A percentile compares a stretch with the other conserved stretches of the same genome.
phyloP scores from a whole-genome alignment of 2,888 invertebrate species.

The Nemotelus nigrinus region DNA sequence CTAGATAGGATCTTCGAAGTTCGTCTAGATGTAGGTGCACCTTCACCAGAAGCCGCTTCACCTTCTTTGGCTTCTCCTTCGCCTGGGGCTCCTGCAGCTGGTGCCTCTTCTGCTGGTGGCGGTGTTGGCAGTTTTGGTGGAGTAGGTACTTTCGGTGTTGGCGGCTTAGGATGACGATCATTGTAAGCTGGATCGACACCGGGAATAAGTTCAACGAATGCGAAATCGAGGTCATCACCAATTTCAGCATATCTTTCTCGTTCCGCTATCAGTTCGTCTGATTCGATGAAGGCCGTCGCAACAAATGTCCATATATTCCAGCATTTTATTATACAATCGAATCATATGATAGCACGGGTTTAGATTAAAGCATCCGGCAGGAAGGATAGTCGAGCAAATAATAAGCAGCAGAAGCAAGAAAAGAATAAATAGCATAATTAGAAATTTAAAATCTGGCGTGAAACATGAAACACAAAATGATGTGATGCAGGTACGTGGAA shows the following conservation, averaged over 20 bases:
- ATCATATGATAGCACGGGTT: too few relatives aligned
- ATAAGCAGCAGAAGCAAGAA: too few relatives aligned
- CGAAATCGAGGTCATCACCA: slow-evolving; percentile 92
- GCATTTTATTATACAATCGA: too few relatives aligned
- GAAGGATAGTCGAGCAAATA: too few relatives aligned
- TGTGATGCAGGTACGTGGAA: too few relatives aligned
- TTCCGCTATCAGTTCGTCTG: slow-evolving; percentile 85
- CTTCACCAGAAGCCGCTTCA: slow-evolving; percentile 60
- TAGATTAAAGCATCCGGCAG: too few relatives aligned
- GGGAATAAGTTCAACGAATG: slow-evolving; percentile 84
- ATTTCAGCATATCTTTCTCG: slow-evolving; percentile 93
- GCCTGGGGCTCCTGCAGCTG: slow-evolving; percentile 53
- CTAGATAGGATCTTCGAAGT: slow-evolving; percentile 54
- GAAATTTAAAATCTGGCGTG: too few relatives aligned
- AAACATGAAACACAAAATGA: too few relatives aligned
- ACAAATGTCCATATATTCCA: too few relatives aligned
- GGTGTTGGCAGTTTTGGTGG: slow-evolving; percentile 62
- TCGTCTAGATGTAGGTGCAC: slow-evolving; percentile 63
- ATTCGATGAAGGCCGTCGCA: too few relatives aligned
- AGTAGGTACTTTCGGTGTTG: slow-evolving; percentile 62
- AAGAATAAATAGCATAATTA: too few relatives aligned
- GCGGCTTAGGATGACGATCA: slow-evolving; percentile 64
- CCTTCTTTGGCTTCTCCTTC: slow-evolving; percentile 55
- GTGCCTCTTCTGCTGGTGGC: slow-evolving; percentile 52
- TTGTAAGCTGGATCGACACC: slow-evolving; percentile 67